Evolutionary conservation across 2,113 vertebrate genomes (phyloP).

Genomic region (Cinclus cinclus): DNA sequence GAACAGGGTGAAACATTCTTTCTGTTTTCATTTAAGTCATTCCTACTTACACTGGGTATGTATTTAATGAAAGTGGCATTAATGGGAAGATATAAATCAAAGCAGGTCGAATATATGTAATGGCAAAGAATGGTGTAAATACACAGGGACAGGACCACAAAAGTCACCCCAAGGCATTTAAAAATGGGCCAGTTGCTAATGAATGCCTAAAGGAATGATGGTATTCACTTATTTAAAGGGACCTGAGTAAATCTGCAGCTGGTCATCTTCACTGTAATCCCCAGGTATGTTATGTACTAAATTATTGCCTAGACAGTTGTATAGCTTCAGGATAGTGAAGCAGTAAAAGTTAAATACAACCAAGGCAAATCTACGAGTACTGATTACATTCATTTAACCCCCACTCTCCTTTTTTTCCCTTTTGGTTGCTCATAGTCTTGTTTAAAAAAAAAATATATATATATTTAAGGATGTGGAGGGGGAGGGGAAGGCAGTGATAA

Average conservation of each 20-base stretch:
- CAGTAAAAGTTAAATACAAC: not conserved
- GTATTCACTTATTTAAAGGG: not conserved
- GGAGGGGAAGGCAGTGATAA: rapidly evolving
- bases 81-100: not conserved
- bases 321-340: not conserved
- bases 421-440: not conserved
- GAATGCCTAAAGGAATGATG: not conserved
- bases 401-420: rapidly evolving
- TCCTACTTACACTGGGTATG: not conserved
- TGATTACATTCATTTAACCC: not conserved
- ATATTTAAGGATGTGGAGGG: not conserved
- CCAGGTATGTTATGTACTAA: not conserved
- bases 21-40: not conserved
- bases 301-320: not conserved
- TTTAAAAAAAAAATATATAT: not conserved
- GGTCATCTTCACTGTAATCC: not conserved
- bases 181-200: not conserved
- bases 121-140: not conserved
- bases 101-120: not conserved
- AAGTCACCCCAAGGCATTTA: not conserved
- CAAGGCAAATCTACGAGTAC: not conserved
- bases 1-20: not conserved
- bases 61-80: not conserved
- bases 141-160: not conserved
- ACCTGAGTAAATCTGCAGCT: not conserved